These are phyloP conservation scores for Poeciliopsis presidionis DNA, from an alignment of 2,797 vertebrate species.

Conservation along the genomic window DNA sequence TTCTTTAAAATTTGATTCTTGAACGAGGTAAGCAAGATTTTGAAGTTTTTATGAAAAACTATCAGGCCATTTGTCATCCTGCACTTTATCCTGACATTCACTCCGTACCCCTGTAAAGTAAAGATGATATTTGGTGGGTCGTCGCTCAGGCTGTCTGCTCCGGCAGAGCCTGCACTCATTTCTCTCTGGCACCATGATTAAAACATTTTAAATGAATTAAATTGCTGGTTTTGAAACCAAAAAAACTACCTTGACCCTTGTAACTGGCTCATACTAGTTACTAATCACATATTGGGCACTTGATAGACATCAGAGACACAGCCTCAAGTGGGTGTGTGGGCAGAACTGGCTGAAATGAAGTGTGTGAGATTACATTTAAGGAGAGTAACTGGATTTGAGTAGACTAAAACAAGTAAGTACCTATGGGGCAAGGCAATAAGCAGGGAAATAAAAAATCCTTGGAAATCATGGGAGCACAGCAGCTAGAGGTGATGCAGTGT, in stretches of 20 bases:
- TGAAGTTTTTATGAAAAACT: not conserved
- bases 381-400: conserved; percentile 41
- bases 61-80: not conserved
- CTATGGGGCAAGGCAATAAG: conserved; percentile 38
- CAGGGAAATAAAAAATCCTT: conserved; percentile 16
- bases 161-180: not conserved
- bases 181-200: not conserved
- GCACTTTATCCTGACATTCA: not conserved
- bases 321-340: conserved; percentile 4
- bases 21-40: not conserved
- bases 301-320: not conserved
- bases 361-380: conserved; percentile 19
- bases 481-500: conserved; percentile 43
- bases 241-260: not conserved
- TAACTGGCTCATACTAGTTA: not conserved
- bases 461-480: conserved; percentile 36
- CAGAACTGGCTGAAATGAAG: conserved; percentile 14
- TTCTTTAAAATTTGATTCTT: not conserved
- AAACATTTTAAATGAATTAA: not conserved
- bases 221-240: not conserved
- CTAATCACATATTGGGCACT: not conserved
- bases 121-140: not conserved
- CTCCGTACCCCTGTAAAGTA: not conserved
- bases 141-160: not conserved
- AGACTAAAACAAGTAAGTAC: conserved; percentile 25